phyloP scores from a whole-genome alignment of 2,113 vertebrate genomes.

The Odontophorus gujanensis region DNA sequence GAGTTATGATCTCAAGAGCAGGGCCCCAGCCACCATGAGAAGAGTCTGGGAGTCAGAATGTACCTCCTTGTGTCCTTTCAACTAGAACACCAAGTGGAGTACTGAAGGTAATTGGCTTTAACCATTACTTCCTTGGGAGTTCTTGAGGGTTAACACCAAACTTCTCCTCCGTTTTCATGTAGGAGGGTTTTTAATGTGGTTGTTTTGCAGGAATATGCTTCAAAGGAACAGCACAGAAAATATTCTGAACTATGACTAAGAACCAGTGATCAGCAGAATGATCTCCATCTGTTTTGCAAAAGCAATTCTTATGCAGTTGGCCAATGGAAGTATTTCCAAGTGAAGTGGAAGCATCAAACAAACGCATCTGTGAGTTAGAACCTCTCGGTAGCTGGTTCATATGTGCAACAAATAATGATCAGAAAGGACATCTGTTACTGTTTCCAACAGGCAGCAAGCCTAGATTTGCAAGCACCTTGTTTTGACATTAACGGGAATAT shows the following conservation, averaged over 20 bases:
- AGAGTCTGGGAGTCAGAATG: fast-evolving
- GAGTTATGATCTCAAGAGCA: neutral
- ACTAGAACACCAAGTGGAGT: neutral
- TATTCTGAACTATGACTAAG: constrained; percentile 61
- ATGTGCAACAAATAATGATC: neutral
- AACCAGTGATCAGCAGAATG: constrained; percentile 40
- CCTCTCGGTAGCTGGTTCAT: neutral
- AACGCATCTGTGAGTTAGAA: neutral
- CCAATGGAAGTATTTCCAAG: neutral
- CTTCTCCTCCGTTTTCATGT: neutral
- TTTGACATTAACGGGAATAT: neutral
- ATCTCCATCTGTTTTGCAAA: constrained; percentile 54
- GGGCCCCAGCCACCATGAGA: fast-evolving
- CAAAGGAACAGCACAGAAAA: constrained; percentile 2
- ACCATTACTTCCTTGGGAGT: neutral
- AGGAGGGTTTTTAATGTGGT: neutral
- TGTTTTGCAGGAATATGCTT: constrained; percentile 25
- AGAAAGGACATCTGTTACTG: neutral
- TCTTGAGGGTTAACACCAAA: neutral
- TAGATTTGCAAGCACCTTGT: neutral
- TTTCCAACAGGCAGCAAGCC: neutral
- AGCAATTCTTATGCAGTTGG: neutral
- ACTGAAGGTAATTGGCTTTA: neutral
- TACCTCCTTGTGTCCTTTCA: fast-evolving
- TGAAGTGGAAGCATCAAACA: neutral